Evolutionary conservation across 2,888 invertebrate genomes (phyloP).

Genomic region (Patella depressa): DNA sequence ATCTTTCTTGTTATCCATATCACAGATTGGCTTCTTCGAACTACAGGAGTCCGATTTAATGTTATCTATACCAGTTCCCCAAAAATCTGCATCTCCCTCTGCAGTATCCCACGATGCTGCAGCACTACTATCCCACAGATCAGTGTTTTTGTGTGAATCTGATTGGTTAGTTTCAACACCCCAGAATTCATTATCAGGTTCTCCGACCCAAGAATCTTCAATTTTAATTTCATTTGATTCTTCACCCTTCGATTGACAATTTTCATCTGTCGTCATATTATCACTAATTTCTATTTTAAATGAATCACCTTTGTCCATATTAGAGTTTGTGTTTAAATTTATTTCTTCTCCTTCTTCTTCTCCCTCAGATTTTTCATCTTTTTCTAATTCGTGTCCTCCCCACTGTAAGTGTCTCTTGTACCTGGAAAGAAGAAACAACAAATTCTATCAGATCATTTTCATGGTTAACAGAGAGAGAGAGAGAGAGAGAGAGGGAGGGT

Average conservation of each 20-base stretch:
- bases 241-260: too few species aligned
- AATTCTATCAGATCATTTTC: too few species aligned
- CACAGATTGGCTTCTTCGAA: neutral
- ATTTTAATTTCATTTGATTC: too few species aligned
- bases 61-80: constrained; percentile 27
- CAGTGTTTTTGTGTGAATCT: neutral
- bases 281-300: too few species aligned
- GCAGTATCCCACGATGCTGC: constrained; percentile 9
- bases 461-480: too few species aligned
- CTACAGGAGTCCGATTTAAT: neutral
- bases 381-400: constrained; percentile 19
- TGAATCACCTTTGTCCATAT: too few species aligned
- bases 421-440: too few species aligned
- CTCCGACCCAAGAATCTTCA: too few species aligned
- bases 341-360: constrained; percentile 10
- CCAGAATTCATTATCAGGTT: constrained; percentile 11
- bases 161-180: constrained; percentile 9
- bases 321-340: neutral
- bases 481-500: too few species aligned
- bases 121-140: neutral
- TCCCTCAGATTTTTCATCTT: constrained; percentile 27
- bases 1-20: too few species aligned
- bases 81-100: constrained; percentile 34
- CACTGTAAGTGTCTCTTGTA: constrained; percentile 38
- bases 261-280: too few species aligned